Evolutionary conservation across 2,113 vertebrate species (phyloP).

Genomic region (Craseonycteris thonglongyai): DNA sequence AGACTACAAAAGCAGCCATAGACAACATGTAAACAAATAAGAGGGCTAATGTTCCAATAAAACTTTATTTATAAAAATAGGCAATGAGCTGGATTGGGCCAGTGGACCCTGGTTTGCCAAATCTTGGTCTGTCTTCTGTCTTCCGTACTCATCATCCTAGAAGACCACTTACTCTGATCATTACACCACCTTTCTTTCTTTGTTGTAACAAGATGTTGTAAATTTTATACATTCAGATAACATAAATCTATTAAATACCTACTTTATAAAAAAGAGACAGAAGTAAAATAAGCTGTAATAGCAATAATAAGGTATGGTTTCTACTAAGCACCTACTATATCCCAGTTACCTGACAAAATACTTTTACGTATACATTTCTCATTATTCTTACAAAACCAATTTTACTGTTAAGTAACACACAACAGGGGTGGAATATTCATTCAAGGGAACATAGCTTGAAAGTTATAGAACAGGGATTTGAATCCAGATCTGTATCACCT

Average conservation of each 20-base stretch:
- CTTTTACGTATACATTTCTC: background rate
- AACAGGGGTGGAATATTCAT: background rate
- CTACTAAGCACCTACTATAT: background rate
- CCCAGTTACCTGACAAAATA: background rate
- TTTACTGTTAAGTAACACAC: background rate
- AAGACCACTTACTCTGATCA: background rate
- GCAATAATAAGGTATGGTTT: background rate
- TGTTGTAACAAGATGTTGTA: background rate
- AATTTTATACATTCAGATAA: background rate
- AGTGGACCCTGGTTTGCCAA: background rate
- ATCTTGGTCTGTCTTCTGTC: background rate
- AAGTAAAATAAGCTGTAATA: background rate
- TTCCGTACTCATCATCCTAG: background rate
- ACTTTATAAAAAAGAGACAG: background rate
- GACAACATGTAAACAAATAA: background rate
- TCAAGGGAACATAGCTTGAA: background rate
- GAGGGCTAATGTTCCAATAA: background rate
- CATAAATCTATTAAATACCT: background rate
- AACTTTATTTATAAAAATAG: background rate
- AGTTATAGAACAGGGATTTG: background rate
- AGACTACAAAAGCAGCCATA: background rate
- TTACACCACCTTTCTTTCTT: background rate
- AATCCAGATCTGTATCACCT: background rate
- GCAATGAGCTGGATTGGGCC: background rate
- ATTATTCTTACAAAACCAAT: background rate